Conservation (phyloP, 1,140 invertebrate species). For the Palaemon carinicauda region DNA sequence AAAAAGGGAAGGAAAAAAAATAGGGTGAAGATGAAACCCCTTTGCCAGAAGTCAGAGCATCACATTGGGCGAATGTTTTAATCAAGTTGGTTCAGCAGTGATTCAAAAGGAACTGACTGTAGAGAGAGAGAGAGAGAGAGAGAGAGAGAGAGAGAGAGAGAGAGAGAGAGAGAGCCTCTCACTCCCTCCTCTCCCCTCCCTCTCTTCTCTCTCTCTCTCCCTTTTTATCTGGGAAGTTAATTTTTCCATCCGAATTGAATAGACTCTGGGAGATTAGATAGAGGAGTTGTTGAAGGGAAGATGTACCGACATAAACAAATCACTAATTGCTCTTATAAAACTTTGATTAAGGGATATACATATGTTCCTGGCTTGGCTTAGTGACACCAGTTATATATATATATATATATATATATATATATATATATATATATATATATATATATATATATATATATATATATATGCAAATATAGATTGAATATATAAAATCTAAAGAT, state of each 20-base stretch:
- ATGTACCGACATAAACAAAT: background rate
- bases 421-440: no score
- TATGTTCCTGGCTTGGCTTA: no score
- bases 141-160: background rate
- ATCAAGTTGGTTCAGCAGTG: conserved; percentile 52
- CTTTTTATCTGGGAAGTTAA: conserved; percentile 38
- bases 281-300: background rate
- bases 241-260: conserved; percentile 29
- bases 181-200: background rate
- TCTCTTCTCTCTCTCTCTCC: conserved; percentile 14
- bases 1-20: background rate
- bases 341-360: background rate
- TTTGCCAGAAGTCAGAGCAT: background rate
- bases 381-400: no score
- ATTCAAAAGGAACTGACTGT: conserved; percentile 37
- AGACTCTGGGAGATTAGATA: conserved; percentile 40
- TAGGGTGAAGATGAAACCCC: no score
- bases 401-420: no score
- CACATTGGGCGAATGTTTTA: conserved; percentile 43
- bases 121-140: background rate
- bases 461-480: no score
- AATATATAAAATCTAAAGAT: no score
- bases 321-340: background rate
- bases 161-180: background rate
- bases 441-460: no score